Evolutionary conservation across 2,113 vertebrate genomes (phyloP), one percentile per base, ranked within the genome.

Genomic region (Megalops atlanticus): DNA sequence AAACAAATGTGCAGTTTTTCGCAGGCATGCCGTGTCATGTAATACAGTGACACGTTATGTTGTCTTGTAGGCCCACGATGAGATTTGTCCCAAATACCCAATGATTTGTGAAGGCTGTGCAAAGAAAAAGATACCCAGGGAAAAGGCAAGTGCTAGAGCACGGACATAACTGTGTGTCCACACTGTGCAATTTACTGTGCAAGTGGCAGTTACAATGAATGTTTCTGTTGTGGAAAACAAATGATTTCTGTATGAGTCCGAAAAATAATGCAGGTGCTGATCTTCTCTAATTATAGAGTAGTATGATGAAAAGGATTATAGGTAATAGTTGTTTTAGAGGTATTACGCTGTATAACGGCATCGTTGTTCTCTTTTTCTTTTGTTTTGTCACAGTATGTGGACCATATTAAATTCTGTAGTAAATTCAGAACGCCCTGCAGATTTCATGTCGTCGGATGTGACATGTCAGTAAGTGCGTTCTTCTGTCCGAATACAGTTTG

Each of bases 41-140:
- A 14, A 7, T 40, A 33, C 40, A 52, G 47, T 72, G 52, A 73
- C 47, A 41, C 5, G 18, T 45, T 36, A 15, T 52, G 31, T 39
- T 80, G 18, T 70, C 35, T 77, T 77, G 0, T 81, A 99, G 98
- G 96, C 95, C 0, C 98, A 99, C 35, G 94, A 96, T 0, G 95
- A 96, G 49, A 94, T 96, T 83, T 99, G 98, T 84, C 96, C 96
- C 54, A 96, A 97, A 80, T 95, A 96, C 47, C 98, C 97, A 0
- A 92, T 99, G 95, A 95, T 95, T 27, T 99, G 98, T 2, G 96
- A 98, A 38, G 95, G 96, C 88, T 99, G 97, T 8, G 96, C 96
- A 49, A 96, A 96, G 89, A 97, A 95, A 91, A 98, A 95, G 90
- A 95, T 98, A 80, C 93, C 95, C 2, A 92, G 97, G 84, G 97